Evolutionary conservation across 2,888 invertebrate genomes (phyloP).

Genomic region (Brenthis daphne): DNA sequence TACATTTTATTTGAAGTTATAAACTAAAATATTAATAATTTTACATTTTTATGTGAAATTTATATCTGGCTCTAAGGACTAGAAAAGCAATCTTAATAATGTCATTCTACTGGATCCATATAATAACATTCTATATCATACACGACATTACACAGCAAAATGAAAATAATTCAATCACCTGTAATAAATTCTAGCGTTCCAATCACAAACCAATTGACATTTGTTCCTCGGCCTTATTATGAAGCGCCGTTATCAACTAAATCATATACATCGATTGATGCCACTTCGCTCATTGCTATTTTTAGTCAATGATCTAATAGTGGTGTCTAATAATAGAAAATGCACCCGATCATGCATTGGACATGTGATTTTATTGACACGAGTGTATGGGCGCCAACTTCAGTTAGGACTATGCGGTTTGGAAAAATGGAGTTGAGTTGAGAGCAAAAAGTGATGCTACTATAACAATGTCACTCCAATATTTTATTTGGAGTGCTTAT

Average conservation of each 20-base stretch:
- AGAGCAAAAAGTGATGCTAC: too few relatives aligned
- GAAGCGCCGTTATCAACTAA: slow-evolving; percentile 14
- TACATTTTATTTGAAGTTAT: too few relatives aligned
- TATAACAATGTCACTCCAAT: too few relatives aligned
- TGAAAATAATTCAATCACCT: slow-evolving; percentile 13
- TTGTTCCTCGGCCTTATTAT: slow-evolving; percentile 7
- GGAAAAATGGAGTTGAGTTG: too few relatives aligned
- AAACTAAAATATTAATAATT: too few relatives aligned
- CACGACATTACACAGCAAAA: background rate
- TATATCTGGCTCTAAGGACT: too few relatives aligned
- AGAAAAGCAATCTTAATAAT: too few relatives aligned
- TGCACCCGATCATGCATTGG: slow-evolving; percentile 50
- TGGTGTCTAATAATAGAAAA: slow-evolving; percentile 65
- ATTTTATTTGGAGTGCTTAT: too few relatives aligned
- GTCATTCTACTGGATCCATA: background rate
- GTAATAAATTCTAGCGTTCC: background rate
- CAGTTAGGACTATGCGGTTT: too few relatives aligned
- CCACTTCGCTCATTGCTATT: slow-evolving; percentile 56
- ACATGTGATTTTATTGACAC: slow-evolving; percentile 41
- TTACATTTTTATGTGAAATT: too few relatives aligned
- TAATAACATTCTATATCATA: background rate
- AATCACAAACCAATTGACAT: slow-evolving; percentile 17
- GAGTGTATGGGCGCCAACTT: background rate
- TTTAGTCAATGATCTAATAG: slow-evolving; percentile 57
- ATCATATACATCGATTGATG: slow-evolving; percentile 21